Conservation (phyloP, 1,140 invertebrate species). For the Anthonomus grandis region DNA sequence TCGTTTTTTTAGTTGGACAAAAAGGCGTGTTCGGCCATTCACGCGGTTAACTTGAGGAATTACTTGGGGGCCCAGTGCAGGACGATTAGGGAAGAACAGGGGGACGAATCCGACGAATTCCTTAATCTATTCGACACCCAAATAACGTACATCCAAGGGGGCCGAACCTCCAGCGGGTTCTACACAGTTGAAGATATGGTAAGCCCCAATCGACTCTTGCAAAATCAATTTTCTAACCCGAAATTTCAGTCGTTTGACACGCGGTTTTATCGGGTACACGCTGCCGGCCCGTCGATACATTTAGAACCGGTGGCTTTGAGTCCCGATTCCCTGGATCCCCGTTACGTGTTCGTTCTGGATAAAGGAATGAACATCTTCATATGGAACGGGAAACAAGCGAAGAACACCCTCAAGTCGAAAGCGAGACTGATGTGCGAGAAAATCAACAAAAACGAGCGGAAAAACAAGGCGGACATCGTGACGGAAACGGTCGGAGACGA, state of each 20-base stretch:
- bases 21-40: constrained; percentile 96
- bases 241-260: constrained; percentile 69
- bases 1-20: constrained; percentile 78
- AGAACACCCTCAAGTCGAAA: constrained; percentile 94
- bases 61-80: constrained; percentile 91
- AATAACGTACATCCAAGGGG: constrained; percentile 96
- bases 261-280: constrained; percentile 86
- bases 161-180: constrained; percentile 94
- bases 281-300: constrained; percentile 83
- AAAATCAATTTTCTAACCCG: background rate
- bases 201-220: constrained; percentile 1
- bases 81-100: constrained; percentile 97
- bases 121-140: constrained; percentile 86
- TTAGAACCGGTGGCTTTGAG: constrained; percentile 82
- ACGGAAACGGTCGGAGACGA: constrained; percentile 82
- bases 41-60: constrained; percentile 97
- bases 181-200: constrained; percentile 91
- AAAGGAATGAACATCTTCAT: constrained; percentile 78
- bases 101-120: constrained; percentile 96
- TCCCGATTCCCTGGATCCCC: constrained; percentile 75
- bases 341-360: constrained; percentile 92
- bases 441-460: constrained; percentile 98
- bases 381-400: constrained; percentile 90
- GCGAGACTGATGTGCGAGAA: constrained; percentile 94
- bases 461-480: constrained; percentile 89